Conservation (phyloP, 2,113 vertebrate species). For the Gymnocephalus cernua region DNA sequence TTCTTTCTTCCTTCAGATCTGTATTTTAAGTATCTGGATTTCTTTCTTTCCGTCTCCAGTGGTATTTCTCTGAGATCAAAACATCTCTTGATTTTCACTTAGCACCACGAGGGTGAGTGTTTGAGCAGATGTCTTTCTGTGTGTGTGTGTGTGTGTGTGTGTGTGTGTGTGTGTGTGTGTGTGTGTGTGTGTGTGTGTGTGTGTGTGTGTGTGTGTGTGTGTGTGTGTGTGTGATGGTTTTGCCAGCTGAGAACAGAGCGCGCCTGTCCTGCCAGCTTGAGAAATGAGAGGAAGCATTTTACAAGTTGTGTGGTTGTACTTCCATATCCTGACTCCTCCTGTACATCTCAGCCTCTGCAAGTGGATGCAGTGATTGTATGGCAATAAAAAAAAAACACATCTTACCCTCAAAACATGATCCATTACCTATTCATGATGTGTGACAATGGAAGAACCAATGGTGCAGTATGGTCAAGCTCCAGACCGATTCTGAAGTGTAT, state of each 20-base stretch:
- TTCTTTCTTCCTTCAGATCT: not conserved
- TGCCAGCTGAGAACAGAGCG: slow-evolving; percentile 41
- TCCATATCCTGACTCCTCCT: slow-evolving; percentile 33
- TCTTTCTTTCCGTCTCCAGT: slow-evolving; percentile 15
- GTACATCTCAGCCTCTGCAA: slow-evolving; percentile 2
- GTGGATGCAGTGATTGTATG: slow-evolving; percentile 15
- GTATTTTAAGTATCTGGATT: slow-evolving; percentile 7
- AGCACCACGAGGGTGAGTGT: slow-evolving; percentile 27
- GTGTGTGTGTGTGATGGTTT: slow-evolving; percentile 44
- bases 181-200: slow-evolving; percentile 26
- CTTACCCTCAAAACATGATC: not conserved
- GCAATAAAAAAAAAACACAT: slow-evolving; percentile 3
- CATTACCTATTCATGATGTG: not conserved
- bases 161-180: slow-evolving; percentile 12
- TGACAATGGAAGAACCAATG: not conserved
- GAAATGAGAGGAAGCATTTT: slow-evolving; percentile 70
- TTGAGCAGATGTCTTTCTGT: slow-evolving; percentile 64
- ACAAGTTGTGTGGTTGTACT: slow-evolving; percentile 49
- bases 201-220: slow-evolving; percentile 13
- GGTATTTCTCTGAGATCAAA: slow-evolving; percentile 56
- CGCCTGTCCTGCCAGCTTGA: slow-evolving; percentile 52
- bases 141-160: slow-evolving; percentile 22
- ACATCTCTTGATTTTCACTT: slow-evolving; percentile 65
- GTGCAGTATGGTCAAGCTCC: not conserved
- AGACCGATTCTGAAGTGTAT: not conserved